Percentiles rank a stretch among this genome's conserved stretches.
Evolutionary conservation across 2,888 invertebrate species (phyloP).

Genomic region (Apantesis nais): DNA sequence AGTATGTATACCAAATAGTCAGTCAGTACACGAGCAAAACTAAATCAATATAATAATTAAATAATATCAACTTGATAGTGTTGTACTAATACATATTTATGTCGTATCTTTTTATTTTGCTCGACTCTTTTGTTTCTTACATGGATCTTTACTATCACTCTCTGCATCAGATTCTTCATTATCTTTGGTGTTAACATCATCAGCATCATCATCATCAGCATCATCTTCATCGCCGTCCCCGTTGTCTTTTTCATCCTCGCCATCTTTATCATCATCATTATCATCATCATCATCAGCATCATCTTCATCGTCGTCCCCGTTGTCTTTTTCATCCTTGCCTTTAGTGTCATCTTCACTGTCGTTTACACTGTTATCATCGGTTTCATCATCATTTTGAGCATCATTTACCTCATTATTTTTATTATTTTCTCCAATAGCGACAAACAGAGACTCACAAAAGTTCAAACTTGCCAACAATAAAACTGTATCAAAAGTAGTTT

Average conservation of each 20-base stretch:
- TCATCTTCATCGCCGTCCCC: too few relatives aligned
- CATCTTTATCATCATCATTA: background rate
- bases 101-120: background rate
- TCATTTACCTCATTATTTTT: background rate
- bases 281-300: background rate
- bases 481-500: conserved; percentile 11
- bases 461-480: background rate
- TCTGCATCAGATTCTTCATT: too few relatives aligned
- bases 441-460: background rate
- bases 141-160: background rate
- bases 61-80: too few relatives aligned
- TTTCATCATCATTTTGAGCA: background rate
- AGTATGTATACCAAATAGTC: too few relatives aligned
- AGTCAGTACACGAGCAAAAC: too few relatives aligned
- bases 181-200: background rate
- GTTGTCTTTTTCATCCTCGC: background rate
- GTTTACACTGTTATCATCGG: background rate
- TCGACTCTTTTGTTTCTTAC: background rate
- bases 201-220: background rate
- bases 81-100: too few relatives aligned
- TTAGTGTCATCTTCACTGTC: background rate
- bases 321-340: too few relatives aligned
- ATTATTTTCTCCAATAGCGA: background rate
- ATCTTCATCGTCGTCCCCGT: background rate
- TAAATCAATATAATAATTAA: too few relatives aligned